A percentile compares a stretch with the other conserved stretches of the same genome.
Conservation (phyloP, 2,113 vertebrate genomes). For the Agelaius tricolor region DNA sequence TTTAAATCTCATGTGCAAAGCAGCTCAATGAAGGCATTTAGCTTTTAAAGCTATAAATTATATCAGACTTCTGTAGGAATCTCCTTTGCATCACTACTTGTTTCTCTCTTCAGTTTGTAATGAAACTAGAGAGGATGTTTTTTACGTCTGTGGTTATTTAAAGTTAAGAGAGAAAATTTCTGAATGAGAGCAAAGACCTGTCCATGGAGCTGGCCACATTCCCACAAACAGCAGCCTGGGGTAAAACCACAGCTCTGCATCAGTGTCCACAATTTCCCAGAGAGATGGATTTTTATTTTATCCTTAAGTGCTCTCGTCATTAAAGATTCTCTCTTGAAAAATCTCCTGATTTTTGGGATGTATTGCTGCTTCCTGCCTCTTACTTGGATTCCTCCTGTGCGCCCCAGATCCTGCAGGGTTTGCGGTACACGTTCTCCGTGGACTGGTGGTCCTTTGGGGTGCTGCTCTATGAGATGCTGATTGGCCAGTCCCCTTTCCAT, state of each 20-base stretch:
- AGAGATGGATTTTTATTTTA: not conserved
- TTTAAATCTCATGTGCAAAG: not conserved
- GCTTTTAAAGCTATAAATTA: not conserved
- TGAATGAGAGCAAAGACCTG: not conserved
- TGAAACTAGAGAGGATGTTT: not conserved
- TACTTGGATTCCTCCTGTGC: accelerated
- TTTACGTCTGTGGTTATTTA: not conserved
- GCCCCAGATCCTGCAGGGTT: constrained; percentile 86
- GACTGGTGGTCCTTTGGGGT: constrained; percentile 99
- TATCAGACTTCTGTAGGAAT: not conserved
- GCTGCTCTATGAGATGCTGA: constrained; percentile 95
- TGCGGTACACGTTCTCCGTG: constrained; percentile 94
- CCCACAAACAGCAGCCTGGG: not conserved
- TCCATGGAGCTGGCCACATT: not conserved
- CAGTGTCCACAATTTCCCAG: not conserved
- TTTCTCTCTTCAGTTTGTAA: not conserved
- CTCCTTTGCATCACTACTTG: not conserved
- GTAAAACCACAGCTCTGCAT: not conserved
- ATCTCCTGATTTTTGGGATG: not conserved
- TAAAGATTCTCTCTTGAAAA: not conserved
- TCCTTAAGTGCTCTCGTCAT: not conserved
- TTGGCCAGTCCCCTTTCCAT: constrained; percentile 97
- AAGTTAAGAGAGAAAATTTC: not conserved
- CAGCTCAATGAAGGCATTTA: not conserved
- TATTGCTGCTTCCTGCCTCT: not conserved